Evolutionary conservation across 2,888 invertebrate species (phyloP).

Genomic region (Brachylomia viminalis): DNA sequence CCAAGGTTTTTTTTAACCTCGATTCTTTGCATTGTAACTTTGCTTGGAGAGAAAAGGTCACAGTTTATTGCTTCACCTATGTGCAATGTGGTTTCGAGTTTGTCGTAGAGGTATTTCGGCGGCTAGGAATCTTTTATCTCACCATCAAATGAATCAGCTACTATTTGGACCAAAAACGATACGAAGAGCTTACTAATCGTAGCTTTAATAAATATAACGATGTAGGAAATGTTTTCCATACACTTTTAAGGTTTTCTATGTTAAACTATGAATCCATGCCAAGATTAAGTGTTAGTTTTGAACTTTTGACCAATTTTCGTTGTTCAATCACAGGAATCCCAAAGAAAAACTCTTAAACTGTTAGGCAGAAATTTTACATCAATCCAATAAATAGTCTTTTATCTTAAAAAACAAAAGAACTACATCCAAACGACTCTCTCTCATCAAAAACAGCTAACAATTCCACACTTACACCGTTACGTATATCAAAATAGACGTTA

Average conservation of each 20-base stretch:
- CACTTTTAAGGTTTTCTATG: too few species aligned
- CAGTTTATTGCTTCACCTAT: not conserved
- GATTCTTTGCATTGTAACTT: not conserved
- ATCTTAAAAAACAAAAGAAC: not conserved
- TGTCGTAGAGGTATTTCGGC: not conserved
- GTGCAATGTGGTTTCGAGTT: too few species aligned
- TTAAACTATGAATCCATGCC: not conserved
- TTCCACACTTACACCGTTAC: constrained; percentile 25
- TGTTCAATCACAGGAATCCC: too few species aligned
- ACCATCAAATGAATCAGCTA: not conserved
- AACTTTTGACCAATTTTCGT: not conserved
- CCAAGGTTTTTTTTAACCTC: not conserved
- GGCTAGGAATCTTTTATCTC: too few species aligned
- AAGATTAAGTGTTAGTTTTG: not conserved
- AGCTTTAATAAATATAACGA: not conserved
- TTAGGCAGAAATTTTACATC: not conserved
- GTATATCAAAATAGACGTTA: constrained; percentile 62
- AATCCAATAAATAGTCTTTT: not conserved
- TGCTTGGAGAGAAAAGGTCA: not conserved
- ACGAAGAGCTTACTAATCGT: not conserved
- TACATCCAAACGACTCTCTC: not conserved
- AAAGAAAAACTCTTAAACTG: not conserved
- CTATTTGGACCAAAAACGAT: not conserved
- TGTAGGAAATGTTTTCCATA: not conserved
- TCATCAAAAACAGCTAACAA: constrained; percentile 27